phyloP scores from a whole-genome alignment of 2,797 vertebrate species.

The Cygnus olor region DNA sequence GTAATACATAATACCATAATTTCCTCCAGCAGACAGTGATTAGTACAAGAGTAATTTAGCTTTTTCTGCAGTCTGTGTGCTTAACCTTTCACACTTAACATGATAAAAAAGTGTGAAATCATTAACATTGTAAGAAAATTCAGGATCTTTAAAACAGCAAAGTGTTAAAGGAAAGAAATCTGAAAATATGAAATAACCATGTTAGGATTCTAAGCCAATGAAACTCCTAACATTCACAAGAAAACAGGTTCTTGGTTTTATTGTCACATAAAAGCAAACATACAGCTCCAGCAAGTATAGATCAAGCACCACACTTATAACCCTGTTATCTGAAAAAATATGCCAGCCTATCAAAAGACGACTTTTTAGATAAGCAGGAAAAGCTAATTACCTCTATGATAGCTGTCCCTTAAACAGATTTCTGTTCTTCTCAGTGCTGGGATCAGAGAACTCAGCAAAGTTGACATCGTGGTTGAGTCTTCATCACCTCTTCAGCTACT shows the following conservation, averaged over 20 bases:
- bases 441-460: background rate
- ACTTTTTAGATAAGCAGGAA: background rate
- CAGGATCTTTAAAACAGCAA: background rate
- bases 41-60: background rate
- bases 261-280: background rate
- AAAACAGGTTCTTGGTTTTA: background rate
- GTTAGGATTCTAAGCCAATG: background rate
- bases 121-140: background rate
- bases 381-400: background rate
- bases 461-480: background rate
- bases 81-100: background rate
- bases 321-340: background rate
- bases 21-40: background rate
- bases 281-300: background rate
- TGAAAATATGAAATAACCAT: background rate
- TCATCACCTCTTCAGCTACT: background rate
- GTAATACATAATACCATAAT: background rate
- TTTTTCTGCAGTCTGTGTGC: background rate
- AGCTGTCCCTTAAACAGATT: background rate
- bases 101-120: background rate
- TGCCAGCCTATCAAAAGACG: background rate
- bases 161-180: background rate
- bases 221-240: background rate
- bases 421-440: background rate
- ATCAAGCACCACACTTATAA: background rate